These are phyloP conservation scores for Tilapia sparmanii DNA, from an alignment of 2,113 vertebrate species.

Conservation along the genomic window DNA sequence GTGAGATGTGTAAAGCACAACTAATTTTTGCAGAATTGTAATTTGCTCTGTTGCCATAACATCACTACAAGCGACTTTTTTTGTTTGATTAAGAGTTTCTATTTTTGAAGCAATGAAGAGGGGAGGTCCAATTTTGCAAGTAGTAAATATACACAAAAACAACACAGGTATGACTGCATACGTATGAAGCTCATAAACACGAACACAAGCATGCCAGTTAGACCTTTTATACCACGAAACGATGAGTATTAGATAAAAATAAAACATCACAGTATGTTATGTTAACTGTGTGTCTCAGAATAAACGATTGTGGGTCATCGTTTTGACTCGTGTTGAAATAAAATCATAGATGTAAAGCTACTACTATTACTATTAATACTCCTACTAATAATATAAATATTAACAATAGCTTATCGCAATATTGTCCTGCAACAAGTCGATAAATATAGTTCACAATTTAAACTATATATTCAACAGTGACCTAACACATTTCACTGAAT, in stretches of 20 bases:
- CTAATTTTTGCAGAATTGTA: not conserved
- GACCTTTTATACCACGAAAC: fast-evolving
- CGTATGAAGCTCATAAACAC: not conserved
- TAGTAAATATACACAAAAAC: not conserved
- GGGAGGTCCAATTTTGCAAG: not conserved
- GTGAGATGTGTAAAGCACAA: not conserved
- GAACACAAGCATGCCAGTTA: not conserved
- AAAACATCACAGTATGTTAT: not conserved
- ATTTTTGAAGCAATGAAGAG: not conserved
- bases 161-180: fast-evolving
- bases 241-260: not conserved
- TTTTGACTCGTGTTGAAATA: not conserved
- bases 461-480: not conserved
- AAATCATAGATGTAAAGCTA: not conserved
- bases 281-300: not conserved
- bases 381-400: not conserved
- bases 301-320: not conserved
- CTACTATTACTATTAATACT: fast-evolving
- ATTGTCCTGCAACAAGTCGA: not conserved
- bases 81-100: not conserved
- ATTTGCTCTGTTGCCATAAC: not conserved
- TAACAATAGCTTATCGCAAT: fast-evolving
- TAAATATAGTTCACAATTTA: not conserved
- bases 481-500: not conserved
- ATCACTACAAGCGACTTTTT: not conserved